Conservation (phyloP, 2,888 invertebrate species). For the Agriopis aurantiaria region DNA sequence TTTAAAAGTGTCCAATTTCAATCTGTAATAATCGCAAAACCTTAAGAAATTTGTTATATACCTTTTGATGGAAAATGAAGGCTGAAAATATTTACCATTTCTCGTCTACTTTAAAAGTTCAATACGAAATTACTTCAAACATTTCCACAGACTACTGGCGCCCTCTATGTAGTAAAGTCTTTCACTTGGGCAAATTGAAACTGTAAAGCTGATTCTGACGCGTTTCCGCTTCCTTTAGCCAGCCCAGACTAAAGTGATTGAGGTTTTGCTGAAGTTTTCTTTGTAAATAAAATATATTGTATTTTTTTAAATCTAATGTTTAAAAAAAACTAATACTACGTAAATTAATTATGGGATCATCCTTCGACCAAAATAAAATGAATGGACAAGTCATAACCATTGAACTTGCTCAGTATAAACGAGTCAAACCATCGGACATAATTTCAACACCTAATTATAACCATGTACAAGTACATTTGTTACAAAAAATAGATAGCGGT, state of each 20-base stretch:
- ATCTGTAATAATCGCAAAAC: neutral
- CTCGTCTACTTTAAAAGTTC: neutral
- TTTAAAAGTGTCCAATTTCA: neutral
- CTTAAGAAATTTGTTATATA: neutral
- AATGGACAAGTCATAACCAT: too few relatives aligned
- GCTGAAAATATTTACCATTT: neutral
- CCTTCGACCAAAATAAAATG: too few relatives aligned
- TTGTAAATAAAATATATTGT: neutral
- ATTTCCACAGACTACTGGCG: constrained; percentile 19
- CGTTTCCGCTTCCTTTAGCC: constrained; percentile 42
- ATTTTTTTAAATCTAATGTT: neutral
- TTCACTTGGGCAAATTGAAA: constrained; percentile 61
- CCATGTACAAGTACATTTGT: too few relatives aligned
- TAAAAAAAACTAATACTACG: neutral
- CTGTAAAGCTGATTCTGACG: constrained; percentile 54
- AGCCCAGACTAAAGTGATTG: constrained; percentile 43
- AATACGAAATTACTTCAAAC: constrained; percentile 4
- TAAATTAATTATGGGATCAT: too few relatives aligned
- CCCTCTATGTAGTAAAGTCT: constrained; percentile 46
- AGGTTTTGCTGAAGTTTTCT: constrained; percentile 13
- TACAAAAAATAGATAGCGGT: too few relatives aligned
- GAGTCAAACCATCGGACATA: too few relatives aligned
- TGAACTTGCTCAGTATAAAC: too few relatives aligned
- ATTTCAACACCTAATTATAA: too few relatives aligned
- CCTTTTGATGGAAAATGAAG: neutral